A percentile compares a stretch with the other conserved stretches of the same genome.
phyloP scores from a whole-genome alignment of 2,797 vertebrate species.

The Ambastaia sidthimunki region DNA sequence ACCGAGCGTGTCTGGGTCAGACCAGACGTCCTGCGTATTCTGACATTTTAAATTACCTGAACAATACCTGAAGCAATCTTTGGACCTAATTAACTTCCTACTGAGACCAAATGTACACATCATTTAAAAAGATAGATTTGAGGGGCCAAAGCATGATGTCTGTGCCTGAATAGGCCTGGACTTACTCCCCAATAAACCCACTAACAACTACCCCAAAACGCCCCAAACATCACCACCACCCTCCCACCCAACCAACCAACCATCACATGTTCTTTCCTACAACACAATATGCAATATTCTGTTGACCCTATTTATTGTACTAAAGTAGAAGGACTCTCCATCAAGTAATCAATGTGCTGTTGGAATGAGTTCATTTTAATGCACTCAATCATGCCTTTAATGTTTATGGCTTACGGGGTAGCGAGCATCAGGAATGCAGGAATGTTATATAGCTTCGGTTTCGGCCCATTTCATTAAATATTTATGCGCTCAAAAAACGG shows the following conservation, averaged over 20 bases:
- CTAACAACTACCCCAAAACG: background rate
- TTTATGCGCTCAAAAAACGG: constrained; percentile 91
- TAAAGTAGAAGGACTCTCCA: constrained; percentile 75
- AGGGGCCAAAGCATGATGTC: constrained; percentile 63
- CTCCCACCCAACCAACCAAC: constrained; percentile 25
- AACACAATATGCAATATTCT: constrained; percentile 63
- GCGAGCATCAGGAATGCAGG: constrained; percentile 91
- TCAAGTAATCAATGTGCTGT: constrained; percentile 96
- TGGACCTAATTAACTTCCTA: constrained; percentile 91
- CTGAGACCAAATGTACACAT: constrained; percentile 76
- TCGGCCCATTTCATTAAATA: constrained; percentile 97
- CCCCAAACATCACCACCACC: too few species aligned
- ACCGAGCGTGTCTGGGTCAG: constrained; percentile 73
- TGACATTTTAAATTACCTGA: constrained; percentile 92
- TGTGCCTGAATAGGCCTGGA: constrained; percentile 27
- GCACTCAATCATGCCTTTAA: constrained; percentile 95
- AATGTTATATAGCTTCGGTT: constrained; percentile 97
- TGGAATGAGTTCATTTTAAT: constrained; percentile 98
- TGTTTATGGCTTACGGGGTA: constrained; percentile 93
- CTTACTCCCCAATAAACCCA: background rate
- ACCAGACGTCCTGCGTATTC: constrained; percentile 75
- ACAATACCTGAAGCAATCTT: constrained; percentile 86
- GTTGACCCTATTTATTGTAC: constrained; percentile 68
- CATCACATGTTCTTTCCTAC: constrained; percentile 56
- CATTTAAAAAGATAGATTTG: constrained; percentile 75